These are phyloP conservation scores for Paraescarpia echinospica DNA, from an alignment of 1,140 invertebrate genomes.

Conservation along the genomic window DNA sequence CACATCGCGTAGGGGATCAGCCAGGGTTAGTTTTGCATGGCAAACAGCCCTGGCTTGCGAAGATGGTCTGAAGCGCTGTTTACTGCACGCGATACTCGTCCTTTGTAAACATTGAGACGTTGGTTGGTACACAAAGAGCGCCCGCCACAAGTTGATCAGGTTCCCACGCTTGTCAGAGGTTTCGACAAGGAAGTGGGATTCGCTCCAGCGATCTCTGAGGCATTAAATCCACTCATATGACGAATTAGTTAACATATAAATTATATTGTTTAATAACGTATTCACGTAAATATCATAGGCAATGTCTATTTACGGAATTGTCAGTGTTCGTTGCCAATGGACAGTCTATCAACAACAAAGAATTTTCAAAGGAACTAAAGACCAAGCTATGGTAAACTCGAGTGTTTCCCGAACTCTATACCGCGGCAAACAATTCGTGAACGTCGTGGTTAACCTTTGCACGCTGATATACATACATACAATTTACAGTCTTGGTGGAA, in stretches of 20 bases:
- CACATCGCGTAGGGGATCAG: not conserved
- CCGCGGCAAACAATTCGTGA: too few relatives aligned
- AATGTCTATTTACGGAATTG: too few relatives aligned
- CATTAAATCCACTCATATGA: not conserved
- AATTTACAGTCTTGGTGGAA: too few relatives aligned
- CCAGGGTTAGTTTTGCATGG: too few relatives aligned
- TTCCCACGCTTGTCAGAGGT: not conserved
- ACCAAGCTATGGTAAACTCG: too few relatives aligned
- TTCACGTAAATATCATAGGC: not conserved
- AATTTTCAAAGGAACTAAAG: too few relatives aligned
- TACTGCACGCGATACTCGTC: not conserved
- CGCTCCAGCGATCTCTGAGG: not conserved
- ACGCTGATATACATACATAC: too few relatives aligned
- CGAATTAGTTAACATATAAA: not conserved
- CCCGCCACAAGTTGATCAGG: not conserved
- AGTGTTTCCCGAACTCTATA: too few relatives aligned
- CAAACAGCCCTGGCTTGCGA: too few relatives aligned
- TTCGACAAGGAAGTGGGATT: not conserved
- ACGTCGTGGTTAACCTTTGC: too few relatives aligned
- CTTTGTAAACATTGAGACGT: not conserved
- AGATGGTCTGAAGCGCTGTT: not conserved
- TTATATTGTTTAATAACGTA: not conserved
- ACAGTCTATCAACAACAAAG: too few relatives aligned
- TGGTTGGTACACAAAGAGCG: not conserved
- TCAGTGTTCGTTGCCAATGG: too few relatives aligned